These are phyloP conservation scores for Steatocranus sp. DNA, from an alignment of 2,797 vertebrate genomes.

Conservation along the genomic window DNA sequence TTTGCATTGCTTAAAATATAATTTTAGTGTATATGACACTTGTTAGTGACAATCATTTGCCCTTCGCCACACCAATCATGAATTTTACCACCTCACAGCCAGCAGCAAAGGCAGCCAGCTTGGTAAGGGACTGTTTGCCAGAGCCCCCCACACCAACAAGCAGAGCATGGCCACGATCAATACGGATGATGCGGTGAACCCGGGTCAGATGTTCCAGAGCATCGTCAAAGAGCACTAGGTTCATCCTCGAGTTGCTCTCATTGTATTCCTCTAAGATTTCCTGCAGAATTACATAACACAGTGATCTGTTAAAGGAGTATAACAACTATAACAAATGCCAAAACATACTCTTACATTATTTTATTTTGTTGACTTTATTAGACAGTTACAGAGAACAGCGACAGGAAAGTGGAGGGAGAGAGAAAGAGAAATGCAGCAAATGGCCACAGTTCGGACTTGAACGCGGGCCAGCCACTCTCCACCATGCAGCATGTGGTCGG, in stretches of 20 bases:
- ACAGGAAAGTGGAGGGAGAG: background rate
- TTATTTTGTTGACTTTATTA: background rate
- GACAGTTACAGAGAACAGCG: background rate
- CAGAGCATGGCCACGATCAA: constrained; percentile 88
- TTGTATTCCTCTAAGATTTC: constrained; percentile 95
- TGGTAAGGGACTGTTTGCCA: constrained; percentile 91
- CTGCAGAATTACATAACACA: constrained; percentile 59
- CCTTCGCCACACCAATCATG: background rate
- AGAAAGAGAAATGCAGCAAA: background rate
- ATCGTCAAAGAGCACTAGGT: constrained; percentile 92
- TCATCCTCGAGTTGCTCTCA: constrained; percentile 83
- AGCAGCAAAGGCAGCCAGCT: constrained; percentile 87
- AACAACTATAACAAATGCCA: background rate
- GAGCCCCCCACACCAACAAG: constrained; percentile 92
- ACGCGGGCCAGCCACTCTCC: background rate
- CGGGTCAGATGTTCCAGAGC: constrained; percentile 92
- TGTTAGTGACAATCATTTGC: background rate
- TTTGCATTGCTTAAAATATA: background rate
- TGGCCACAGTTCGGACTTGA: background rate
- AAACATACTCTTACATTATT: background rate
- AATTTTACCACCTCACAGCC: constrained; percentile 82
- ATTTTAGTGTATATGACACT: background rate
- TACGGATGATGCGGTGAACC: constrained; percentile 86
- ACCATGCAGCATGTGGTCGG: background rate
- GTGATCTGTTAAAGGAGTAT: background rate